A percentile compares a stretch with the other conserved stretches of the same genome.
Conservation (phyloP, 2,888 invertebrate genomes). For the Pheosia tremula region DNA sequence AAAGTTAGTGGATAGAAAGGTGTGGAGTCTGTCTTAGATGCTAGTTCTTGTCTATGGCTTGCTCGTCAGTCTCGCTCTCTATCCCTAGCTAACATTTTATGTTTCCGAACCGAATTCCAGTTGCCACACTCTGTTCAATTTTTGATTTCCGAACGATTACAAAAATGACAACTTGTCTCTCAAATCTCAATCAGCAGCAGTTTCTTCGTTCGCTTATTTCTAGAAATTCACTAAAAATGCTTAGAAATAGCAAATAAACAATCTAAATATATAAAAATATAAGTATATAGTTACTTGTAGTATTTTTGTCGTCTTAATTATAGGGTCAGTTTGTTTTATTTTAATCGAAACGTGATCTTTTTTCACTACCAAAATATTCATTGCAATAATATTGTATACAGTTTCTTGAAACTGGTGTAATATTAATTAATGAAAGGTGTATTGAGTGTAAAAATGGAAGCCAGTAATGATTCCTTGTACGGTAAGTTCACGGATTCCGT, state of each 20-base stretch:
- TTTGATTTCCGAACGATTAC: constrained; percentile 18
- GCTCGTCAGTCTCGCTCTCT: no score
- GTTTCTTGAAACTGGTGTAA: constrained; percentile 20
- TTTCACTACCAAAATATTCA: constrained; percentile 21
- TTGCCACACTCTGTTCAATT: no score
- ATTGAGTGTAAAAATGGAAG: constrained; percentile 62
- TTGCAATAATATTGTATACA: constrained; percentile 19
- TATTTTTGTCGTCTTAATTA: background rate
- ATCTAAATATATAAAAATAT: constrained; percentile 9
- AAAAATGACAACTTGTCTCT: constrained; percentile 9
- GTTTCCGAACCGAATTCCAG: no score
- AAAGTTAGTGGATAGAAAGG: no score
- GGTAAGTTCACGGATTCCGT: constrained; percentile 49
- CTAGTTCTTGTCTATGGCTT: no score
- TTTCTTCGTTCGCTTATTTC: constrained; percentile 17
- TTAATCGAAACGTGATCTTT: constrained; percentile 7
- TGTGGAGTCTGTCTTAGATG: no score
- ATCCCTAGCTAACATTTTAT: no score
- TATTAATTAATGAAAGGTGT: constrained; percentile 26
- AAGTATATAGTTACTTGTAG: background rate
- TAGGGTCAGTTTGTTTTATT: background rate
- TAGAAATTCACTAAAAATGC: constrained; percentile 21
- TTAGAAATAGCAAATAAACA: constrained; percentile 21
- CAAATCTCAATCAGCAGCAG: constrained; percentile 14
- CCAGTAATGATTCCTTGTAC: constrained; percentile 72